Conservation (phyloP, 2,797 vertebrate species). For the Chloroceryle amazona region DNA sequence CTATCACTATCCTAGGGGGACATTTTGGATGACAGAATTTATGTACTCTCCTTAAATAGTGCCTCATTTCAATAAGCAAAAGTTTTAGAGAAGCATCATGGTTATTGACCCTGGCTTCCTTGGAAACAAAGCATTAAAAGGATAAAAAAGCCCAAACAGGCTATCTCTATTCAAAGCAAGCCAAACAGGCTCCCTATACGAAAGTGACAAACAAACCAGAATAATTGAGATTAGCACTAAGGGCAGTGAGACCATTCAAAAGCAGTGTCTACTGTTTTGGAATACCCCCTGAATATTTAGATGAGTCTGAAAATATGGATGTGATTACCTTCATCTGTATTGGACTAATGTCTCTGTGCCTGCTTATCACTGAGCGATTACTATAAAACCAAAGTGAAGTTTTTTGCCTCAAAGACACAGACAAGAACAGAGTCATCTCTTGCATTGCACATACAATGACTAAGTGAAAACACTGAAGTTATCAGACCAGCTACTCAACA, state of each 20-base stretch:
- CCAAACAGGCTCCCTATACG: background rate
- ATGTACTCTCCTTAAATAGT: background rate
- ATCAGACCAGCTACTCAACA: background rate
- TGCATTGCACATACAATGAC: fast-evolving
- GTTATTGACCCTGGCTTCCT: background rate
- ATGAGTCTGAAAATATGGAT: background rate
- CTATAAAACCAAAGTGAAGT: background rate
- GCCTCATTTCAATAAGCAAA: background rate
- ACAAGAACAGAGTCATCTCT: background rate
- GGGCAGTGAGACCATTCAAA: background rate
- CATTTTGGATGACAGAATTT: background rate
- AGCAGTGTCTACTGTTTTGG: background rate
- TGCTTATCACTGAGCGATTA: background rate
- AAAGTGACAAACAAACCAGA: background rate
- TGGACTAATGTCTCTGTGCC: background rate
- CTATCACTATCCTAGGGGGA: background rate
- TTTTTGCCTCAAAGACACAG: background rate
- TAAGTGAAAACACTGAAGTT: background rate
- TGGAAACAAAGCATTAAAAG: background rate
- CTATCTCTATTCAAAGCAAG: background rate
- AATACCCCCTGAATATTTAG: background rate
- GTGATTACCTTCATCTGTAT: background rate
- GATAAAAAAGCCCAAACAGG: background rate
- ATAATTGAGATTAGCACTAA: background rate
- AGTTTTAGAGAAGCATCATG: background rate